These are phyloP conservation scores for Acipenser ruthenus DNA, from an alignment of 2,797 vertebrate genomes.

Conservation along the genomic window DNA sequence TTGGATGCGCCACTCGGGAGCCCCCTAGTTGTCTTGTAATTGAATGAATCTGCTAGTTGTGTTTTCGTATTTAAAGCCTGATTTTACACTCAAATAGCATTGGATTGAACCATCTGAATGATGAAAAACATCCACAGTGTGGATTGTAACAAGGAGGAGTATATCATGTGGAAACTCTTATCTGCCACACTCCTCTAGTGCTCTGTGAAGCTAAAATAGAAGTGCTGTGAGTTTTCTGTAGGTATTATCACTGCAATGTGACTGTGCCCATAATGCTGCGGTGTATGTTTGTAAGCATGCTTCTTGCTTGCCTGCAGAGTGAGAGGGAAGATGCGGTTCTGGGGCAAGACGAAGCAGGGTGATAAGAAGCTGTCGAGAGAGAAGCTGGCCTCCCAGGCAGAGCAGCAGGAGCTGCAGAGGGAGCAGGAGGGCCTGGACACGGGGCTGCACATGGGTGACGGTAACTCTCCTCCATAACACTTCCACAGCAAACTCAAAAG, in stretches of 20 bases:
- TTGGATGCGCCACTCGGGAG: too few relatives aligned
- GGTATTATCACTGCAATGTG: neutral
- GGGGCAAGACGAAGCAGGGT: conserved; percentile 80
- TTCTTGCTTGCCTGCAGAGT: conserved; percentile 38
- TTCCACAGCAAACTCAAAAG: too few relatives aligned
- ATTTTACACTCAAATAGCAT: too few relatives aligned
- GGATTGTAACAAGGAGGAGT: too few relatives aligned
- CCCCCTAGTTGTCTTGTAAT: too few relatives aligned
- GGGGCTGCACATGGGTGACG: conserved; percentile 60
- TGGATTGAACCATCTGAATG: too few relatives aligned
- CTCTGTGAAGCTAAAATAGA: too few relatives aligned
- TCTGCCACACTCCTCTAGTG: too few relatives aligned
- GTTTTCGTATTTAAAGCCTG: too few relatives aligned
- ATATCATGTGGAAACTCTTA: too few relatives aligned
- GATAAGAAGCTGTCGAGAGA: conserved; percentile 80
- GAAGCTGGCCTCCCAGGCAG: conserved; percentile 66
- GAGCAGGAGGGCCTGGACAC: conserved; percentile 52
- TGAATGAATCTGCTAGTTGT: too few relatives aligned
- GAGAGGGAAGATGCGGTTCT: conserved; percentile 88
- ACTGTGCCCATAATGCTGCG: neutral
- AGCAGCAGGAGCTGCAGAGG: conserved; percentile 49
- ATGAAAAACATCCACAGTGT: too few relatives aligned
- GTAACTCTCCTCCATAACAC: conserved; percentile 34
- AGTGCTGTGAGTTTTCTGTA: neutral
- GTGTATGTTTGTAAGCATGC: neutral